phyloP scores from a whole-genome alignment of 2,888 invertebrate genomes.

The Colostygia pectinataria region DNA sequence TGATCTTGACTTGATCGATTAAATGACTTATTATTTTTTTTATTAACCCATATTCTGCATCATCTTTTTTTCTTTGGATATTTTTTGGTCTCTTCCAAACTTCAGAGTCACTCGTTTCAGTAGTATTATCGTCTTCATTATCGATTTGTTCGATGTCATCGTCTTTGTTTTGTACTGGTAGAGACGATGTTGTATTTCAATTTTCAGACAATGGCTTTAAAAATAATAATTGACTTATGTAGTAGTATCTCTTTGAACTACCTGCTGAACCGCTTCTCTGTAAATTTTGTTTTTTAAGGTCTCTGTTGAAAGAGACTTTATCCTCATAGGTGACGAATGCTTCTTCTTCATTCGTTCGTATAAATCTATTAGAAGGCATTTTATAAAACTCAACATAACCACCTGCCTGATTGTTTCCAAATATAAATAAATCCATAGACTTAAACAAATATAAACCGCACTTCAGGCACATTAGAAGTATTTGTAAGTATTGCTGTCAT shows the following conservation, averaged over 20 bases:
- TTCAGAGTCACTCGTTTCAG: slow-evolving; percentile 26
- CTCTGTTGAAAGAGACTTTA: slow-evolving; percentile 34
- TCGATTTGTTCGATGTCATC: slow-evolving; percentile 28
- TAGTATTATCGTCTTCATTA: slow-evolving; percentile 29
- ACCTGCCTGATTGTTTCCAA: no score
- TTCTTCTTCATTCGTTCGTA: no score
- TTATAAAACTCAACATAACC: no score
- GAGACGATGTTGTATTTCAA: slow-evolving; percentile 24
- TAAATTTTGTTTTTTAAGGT: slow-evolving; percentile 29
- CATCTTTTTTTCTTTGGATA: slow-evolving; percentile 32
- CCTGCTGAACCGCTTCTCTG: slow-evolving; percentile 27
- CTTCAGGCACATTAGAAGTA: no score
- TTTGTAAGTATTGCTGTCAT: no score
- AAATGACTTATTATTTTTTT: slow-evolving; percentile 34
- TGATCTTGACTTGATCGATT: slow-evolving; percentile 33
- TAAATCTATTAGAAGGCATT: no score
- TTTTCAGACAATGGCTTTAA: slow-evolving; percentile 12
- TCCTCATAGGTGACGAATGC: no score
- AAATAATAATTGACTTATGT: slow-evolving; percentile 31
- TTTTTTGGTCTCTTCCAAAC: slow-evolving; percentile 29
- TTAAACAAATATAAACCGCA: no score
- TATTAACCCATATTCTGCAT: slow-evolving; percentile 20
- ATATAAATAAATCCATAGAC: no score
- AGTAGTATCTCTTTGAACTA: slow-evolving; percentile 27
- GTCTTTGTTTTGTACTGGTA: slow-evolving; percentile 27